These are phyloP conservation scores for Herpetotheres cachinnans DNA, from an alignment of 2,113 vertebrate genomes.

Conservation along the genomic window DNA sequence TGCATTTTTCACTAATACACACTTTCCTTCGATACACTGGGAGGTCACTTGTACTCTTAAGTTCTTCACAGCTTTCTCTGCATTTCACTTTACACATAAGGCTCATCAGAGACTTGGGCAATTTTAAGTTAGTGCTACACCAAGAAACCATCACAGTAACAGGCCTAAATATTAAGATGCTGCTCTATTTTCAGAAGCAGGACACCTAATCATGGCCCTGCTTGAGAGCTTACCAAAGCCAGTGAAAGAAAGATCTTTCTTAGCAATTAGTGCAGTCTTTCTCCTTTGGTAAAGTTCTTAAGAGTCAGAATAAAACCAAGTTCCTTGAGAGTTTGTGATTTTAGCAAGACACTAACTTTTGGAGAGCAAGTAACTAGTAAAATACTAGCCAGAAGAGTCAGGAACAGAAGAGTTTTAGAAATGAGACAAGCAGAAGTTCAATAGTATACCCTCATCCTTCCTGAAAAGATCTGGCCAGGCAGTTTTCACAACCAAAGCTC, in stretches of 20 bases:
- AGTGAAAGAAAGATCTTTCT: background rate
- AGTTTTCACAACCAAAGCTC: background rate
- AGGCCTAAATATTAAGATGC: background rate
- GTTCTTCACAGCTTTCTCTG: background rate
- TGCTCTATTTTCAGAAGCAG: background rate
- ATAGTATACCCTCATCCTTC: background rate
- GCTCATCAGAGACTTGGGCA: background rate
- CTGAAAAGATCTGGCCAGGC: background rate
- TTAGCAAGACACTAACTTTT: background rate
- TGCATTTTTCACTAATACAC: background rate
- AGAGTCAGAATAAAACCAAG: background rate
- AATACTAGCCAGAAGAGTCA: background rate
- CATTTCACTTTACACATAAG: background rate
- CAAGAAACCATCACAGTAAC: background rate
- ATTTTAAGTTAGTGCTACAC: background rate
- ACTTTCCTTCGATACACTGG: background rate
- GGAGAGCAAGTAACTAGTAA: background rate
- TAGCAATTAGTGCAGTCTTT: background rate
- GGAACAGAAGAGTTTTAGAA: background rate
- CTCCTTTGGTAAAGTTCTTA: background rate
- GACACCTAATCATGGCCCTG: background rate
- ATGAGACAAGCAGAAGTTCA: background rate
- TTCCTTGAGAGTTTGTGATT: background rate
- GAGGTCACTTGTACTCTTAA: background rate
- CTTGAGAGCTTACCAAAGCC: background rate